These are phyloP conservation scores for Mercenaria mercenaria DNA, from an alignment of 1,140 invertebrate genomes.

Conservation along the genomic window DNA sequence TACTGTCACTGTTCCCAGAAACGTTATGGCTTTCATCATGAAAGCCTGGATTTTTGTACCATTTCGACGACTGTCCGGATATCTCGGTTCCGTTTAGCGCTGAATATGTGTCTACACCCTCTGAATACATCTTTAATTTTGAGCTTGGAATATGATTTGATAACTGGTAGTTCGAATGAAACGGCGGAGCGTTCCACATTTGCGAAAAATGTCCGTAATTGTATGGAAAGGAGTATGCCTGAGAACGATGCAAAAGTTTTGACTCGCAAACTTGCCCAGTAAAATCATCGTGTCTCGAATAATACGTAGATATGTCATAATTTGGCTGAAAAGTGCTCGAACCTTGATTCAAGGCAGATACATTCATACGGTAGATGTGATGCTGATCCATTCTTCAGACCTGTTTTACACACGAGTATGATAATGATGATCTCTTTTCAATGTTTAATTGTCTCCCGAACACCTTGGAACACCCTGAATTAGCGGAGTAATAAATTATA, in stretches of 20 bases:
- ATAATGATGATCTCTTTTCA: constrained; percentile 43
- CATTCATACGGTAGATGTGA: constrained; percentile 41
- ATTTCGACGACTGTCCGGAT: neutral
- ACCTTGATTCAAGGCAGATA: constrained; percentile 44
- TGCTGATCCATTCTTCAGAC: constrained; percentile 55
- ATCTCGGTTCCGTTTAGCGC: neutral
- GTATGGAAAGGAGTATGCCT: neutral
- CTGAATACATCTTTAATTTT: neutral
- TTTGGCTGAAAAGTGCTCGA: constrained; percentile 27
- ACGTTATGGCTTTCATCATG: neutral
- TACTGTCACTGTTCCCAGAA: neutral
- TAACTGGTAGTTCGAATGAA: constrained; percentile 38
- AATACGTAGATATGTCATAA: constrained; percentile 18
- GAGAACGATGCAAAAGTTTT: neutral
- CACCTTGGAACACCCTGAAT: constrained; percentile 3
- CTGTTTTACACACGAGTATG: constrained; percentile 11
- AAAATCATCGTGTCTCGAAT: constrained; percentile 19
- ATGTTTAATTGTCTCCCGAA: constrained; percentile 53
- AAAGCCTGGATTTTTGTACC: neutral
- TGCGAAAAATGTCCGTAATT: neutral
- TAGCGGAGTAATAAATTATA: constrained; percentile 14
- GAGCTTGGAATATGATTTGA: neutral
- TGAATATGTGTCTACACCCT: neutral
- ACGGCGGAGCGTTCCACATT: constrained; percentile 22
- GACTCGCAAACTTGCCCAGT: constrained; percentile 29